These are phyloP conservation scores for Synchiropus splendidus DNA, from an alignment of 2,113 vertebrate species.

Conservation along the genomic window DNA sequence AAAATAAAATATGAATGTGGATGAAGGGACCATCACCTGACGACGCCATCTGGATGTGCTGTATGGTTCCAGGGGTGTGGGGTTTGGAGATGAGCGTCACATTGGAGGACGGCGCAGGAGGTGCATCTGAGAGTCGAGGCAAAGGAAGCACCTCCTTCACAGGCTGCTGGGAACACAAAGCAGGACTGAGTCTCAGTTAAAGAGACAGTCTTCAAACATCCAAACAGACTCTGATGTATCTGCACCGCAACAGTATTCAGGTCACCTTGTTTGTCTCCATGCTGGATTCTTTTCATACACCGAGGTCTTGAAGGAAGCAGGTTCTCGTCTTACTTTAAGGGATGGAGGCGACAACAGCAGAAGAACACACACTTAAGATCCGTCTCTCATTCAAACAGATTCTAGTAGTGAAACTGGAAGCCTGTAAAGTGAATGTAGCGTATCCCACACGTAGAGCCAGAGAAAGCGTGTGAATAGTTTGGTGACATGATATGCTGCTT, in stretches of 20 bases:
- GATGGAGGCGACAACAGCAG: constrained; percentile 4
- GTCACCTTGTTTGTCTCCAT: constrained; percentile 69
- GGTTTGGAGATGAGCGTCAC: constrained; percentile 16
- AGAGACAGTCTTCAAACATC: background rate
- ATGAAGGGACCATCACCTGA: constrained; percentile 39
- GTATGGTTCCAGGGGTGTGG: constrained; percentile 38
- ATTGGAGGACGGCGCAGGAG: constrained; percentile 19
- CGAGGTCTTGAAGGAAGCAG: background rate
- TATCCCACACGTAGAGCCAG: constrained; percentile 35
- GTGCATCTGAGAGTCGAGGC: constrained; percentile 32
- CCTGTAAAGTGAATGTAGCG: constrained; percentile 17
- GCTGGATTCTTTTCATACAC: constrained; percentile 6
- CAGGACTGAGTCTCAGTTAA: constrained; percentile 14
- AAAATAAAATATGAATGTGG: background rate
- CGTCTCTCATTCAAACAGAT: constrained; percentile 1
- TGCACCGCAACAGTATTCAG: background rate
- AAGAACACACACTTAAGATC: constrained; percentile 8
- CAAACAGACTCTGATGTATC: background rate
- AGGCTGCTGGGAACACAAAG: constrained; percentile 50
- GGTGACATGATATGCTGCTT: constrained; percentile 43
- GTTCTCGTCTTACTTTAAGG: constrained; percentile 15
- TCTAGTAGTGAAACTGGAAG: constrained; percentile 40
- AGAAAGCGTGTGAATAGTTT: constrained; percentile 35
- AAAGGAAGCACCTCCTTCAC: constrained; percentile 61
- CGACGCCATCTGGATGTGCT: constrained; percentile 59